Evolutionary conservation across 2,797 vertebrate species (phyloP).

Genomic region (Cyclopterus lumpus): DNA sequence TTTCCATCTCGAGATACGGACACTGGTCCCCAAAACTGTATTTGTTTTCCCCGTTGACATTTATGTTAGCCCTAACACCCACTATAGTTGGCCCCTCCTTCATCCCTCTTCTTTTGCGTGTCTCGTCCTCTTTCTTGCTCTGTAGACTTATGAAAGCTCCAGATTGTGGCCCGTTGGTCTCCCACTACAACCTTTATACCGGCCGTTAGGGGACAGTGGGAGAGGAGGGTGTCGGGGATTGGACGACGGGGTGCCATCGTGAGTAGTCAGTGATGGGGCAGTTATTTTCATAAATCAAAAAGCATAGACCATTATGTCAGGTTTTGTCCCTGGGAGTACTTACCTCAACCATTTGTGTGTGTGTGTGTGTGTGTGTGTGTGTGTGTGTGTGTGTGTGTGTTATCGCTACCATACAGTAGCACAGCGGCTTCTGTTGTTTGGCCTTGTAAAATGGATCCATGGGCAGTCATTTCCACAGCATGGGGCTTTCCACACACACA

Average conservation of each 20-base stretch:
- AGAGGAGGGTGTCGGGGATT: background rate
- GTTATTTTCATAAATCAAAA: slow-evolving; percentile 51
- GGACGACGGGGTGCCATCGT: slow-evolving; percentile 24
- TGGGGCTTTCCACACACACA: slow-evolving; percentile 22
- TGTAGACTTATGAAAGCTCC: background rate
- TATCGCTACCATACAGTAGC: slow-evolving; percentile 29
- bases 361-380: slow-evolving; percentile 1
- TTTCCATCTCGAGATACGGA: background rate
- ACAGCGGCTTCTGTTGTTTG: slow-evolving; percentile 42
- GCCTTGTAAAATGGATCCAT: slow-evolving; percentile 52
- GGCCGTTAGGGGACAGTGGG: slow-evolving; percentile 17
- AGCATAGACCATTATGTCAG: slow-evolving; percentile 25
- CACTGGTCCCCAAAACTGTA: background rate
- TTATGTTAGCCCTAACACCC: slow-evolving; percentile 2
- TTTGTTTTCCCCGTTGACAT: background rate
- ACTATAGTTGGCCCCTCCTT: background rate
- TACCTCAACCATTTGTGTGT: slow-evolving; percentile 26
- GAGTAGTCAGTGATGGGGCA: slow-evolving; percentile 36
- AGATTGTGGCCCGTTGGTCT: background rate
- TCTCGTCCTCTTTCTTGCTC: background rate
- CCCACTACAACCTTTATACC: background rate
- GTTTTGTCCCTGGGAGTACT: slow-evolving; percentile 23
- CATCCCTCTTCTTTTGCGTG: background rate
- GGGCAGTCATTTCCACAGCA: slow-evolving; percentile 35
- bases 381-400: slow-evolving; percentile 9